Percentiles rank a stretch among this genome's conserved stretches.
Evolutionary conservation across 1,140 invertebrate species (phyloP).

Genomic region (Drosophila oshimai): DNA sequence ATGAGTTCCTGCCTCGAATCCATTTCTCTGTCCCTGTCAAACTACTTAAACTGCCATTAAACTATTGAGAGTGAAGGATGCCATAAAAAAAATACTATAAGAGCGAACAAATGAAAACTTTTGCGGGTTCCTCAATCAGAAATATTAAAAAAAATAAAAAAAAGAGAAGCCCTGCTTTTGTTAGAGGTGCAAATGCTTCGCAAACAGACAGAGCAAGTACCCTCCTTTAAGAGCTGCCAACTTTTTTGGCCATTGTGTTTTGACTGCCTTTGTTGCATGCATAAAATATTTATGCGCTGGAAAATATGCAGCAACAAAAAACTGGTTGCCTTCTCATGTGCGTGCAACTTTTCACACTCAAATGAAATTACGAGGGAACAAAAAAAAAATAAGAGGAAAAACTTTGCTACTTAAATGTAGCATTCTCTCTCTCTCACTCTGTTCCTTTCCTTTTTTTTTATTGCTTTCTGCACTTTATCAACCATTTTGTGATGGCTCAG

Average conservation of each 20-base stretch:
- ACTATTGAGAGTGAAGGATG: conserved; percentile 58
- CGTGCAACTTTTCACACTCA: conserved; percentile 79
- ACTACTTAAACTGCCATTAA: conserved; percentile 82
- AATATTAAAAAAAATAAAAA: conserved; percentile 70
- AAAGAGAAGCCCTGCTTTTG: conserved; percentile 58
- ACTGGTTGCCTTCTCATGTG: conserved; percentile 35
- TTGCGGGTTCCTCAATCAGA: conserved; percentile 41
- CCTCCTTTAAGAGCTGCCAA: conserved; percentile 1
- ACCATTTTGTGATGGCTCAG: conserved; percentile 70
- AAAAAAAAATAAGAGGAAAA: conserved; percentile 34
- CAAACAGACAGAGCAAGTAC: conserved; percentile 38
- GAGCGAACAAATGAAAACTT: neutral
- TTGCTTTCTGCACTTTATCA: conserved; percentile 73
- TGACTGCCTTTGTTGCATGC: conserved; percentile 75
- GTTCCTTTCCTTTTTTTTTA: conserved; percentile 36
- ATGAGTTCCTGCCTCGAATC: conserved; percentile 21
- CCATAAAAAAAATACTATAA: conserved; percentile 18
- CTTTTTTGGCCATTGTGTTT: conserved; percentile 60
- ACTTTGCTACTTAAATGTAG: conserved; percentile 79
- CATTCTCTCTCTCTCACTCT: conserved; percentile 26
- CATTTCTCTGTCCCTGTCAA: conserved; percentile 45
- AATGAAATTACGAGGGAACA: conserved; percentile 63
- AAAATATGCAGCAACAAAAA: conserved; percentile 74
- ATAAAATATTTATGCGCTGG: conserved; percentile 77
- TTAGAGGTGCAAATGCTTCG: conserved; percentile 70